A percentile compares a stretch with the other conserved stretches of the same genome.
These are phyloP conservation scores for Chauna torquata DNA, from an alignment of 2,113 vertebrate species.

Conservation along the genomic window DNA sequence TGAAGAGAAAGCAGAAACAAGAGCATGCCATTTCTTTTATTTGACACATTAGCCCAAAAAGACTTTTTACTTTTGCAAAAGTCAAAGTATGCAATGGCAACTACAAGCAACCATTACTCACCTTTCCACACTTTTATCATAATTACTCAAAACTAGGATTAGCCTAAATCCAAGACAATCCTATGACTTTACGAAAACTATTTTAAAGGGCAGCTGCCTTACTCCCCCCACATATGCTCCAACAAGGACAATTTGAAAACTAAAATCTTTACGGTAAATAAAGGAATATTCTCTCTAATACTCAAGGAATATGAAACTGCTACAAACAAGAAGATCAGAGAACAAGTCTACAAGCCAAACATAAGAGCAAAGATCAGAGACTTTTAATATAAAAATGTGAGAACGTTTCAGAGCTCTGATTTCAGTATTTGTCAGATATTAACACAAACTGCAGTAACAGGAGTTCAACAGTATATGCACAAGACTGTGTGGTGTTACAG, in stretches of 20 bases:
- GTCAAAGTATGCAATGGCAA: not conserved
- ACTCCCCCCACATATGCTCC: accelerated
- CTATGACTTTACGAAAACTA: not conserved
- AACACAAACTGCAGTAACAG: accelerated
- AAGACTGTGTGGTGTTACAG: not conserved
- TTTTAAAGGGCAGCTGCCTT: not conserved
- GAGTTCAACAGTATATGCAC: accelerated
- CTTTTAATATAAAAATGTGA: accelerated
- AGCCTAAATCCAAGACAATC: not conserved
- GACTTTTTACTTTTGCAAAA: not conserved
- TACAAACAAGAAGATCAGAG: not conserved
- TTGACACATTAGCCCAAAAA: accelerated
- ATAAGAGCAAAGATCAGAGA: accelerated
- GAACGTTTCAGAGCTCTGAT: not conserved
- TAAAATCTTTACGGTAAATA: not conserved
- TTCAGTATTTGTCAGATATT: not conserved
- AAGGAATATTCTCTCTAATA: not conserved
- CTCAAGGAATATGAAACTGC: not conserved
- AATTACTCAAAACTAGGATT: not conserved
- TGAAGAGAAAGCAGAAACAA: not conserved
- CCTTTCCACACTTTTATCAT: not conserved
- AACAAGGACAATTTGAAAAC: not conserved
- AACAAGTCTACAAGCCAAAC: not conserved
- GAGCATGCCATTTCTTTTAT: not conserved
- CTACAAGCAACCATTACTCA: accelerated